These are phyloP conservation scores for Aspidoscelis tigris DNA, from an alignment of 2,113 vertebrate species.

Conservation along the genomic window DNA sequence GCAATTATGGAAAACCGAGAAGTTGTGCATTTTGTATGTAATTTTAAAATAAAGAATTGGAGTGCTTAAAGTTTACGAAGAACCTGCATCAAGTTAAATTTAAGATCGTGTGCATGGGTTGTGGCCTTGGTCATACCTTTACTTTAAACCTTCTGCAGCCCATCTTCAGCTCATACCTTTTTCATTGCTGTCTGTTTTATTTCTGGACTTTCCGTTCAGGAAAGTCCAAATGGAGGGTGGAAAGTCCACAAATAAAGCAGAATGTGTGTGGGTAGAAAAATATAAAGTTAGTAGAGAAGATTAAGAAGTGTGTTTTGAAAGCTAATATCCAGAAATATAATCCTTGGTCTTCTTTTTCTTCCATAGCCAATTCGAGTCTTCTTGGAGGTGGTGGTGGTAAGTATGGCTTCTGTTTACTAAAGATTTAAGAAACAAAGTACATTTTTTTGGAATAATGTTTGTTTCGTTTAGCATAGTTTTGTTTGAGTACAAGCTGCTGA, in stretches of 20 bases:
- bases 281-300: not conserved
- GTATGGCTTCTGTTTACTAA: conserved; percentile 59
- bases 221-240: too few relatives aligned
- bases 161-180: too few relatives aligned
- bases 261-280: not conserved
- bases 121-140: too few relatives aligned
- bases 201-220: too few relatives aligned
- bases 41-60: not conserved
- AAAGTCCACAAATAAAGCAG: too few relatives aligned
- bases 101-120: not conserved
- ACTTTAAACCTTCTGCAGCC: too few relatives aligned
- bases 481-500: not conserved
- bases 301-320: not conserved
- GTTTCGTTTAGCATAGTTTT: conserved; percentile 3
- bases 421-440: not conserved
- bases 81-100: conserved; percentile 25
- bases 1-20: not conserved
- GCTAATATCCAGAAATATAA: conserved; percentile 42
- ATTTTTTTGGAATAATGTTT: not conserved
- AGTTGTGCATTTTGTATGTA: not conserved
- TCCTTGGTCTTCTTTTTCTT: conserved; percentile 61
- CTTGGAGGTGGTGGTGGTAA: conserved; percentile 97
- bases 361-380: conserved; percentile 94
- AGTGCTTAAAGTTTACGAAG: conserved; percentile 14
- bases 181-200: too few relatives aligned